These are phyloP conservation scores for Brotula barbata DNA, from an alignment of 2,797 vertebrate species.

Conservation along the genomic window DNA sequence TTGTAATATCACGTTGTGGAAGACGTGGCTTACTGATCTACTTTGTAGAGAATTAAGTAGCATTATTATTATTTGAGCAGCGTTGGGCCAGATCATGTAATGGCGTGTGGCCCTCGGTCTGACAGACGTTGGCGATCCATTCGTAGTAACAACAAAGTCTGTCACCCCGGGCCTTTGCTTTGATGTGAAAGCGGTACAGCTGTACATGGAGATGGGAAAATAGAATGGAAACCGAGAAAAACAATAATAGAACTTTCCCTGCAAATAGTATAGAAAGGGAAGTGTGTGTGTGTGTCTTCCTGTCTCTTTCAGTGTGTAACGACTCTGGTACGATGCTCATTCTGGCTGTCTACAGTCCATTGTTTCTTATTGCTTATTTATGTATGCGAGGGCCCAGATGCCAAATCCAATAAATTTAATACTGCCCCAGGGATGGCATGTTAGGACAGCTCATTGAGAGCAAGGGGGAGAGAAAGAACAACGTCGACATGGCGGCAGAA, in stretches of 20 bases:
- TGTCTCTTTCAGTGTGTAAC: conserved; percentile 49
- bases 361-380: conserved; percentile 73
- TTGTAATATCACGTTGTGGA: too few species aligned
- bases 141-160: conserved; percentile 47
- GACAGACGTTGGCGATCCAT: conserved; percentile 36
- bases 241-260: conserved; percentile 58
- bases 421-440: conserved; percentile 70
- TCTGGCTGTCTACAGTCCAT: conserved; percentile 55
- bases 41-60: too few species aligned
- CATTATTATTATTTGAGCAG: too few species aligned
- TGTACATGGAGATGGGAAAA: conserved; percentile 51
- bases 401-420: conserved; percentile 75
- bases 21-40: too few species aligned
- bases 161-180: too few species aligned
- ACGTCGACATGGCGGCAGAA: conserved; percentile 30
- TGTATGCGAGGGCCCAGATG: conserved; percentile 55
- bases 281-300: conserved; percentile 52
- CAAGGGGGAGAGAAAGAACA: conserved; percentile 24
- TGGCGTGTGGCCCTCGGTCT: conserved; percentile 34
- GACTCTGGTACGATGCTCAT: conserved; percentile 62
- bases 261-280: conserved; percentile 53
- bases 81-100: too few species aligned
- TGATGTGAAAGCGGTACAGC: conserved; percentile 30
- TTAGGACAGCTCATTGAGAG: conserved; percentile 65
- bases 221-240: conserved; percentile 50